A percentile compares a stretch with the other conserved stretches of the same genome.
Evolutionary conservation across 2,113 vertebrate genomes (phyloP).

Genomic region (Gambusia holbrooki): DNA sequence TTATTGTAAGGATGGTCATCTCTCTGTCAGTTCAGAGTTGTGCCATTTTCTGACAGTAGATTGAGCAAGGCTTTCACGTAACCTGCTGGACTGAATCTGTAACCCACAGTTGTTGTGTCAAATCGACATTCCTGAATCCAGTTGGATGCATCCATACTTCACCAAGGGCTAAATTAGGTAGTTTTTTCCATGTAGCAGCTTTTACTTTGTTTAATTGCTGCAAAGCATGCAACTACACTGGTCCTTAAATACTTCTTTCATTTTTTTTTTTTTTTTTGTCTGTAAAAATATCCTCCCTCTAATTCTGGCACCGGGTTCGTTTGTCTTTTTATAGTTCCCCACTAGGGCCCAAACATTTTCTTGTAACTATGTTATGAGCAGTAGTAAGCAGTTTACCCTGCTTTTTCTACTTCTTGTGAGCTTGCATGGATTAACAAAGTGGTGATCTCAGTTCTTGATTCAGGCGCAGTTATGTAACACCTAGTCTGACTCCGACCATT

Average conservation of each 20-base stretch:
- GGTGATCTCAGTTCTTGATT: conserved; percentile 56
- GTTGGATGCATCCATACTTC: not conserved
- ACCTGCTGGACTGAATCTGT: too few species aligned
- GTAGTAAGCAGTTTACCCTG: conserved; percentile 8
- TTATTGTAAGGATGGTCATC: too few species aligned
- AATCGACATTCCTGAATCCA: not conserved
- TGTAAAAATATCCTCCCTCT: not conserved
- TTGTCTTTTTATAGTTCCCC: not conserved
- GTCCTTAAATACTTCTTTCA: not conserved
- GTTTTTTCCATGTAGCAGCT: too few species aligned
- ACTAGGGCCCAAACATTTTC: not conserved
- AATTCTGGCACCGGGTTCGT: not conserved
- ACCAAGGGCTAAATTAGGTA: not conserved
- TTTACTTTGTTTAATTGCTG: not conserved
- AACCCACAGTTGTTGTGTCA: too few species aligned
- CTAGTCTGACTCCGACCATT: conserved; percentile 26
- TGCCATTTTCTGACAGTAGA: too few species aligned
- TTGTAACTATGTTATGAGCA: conserved; percentile 5
- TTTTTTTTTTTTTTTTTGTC: not conserved
- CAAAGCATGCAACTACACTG: not conserved
- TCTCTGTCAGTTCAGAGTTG: too few species aligned
- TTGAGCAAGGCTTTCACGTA: too few species aligned
- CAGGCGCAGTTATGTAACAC: conserved; percentile 49
- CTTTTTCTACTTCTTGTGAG: conserved; percentile 27
- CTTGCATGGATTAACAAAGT: conserved; percentile 47